Evolutionary conservation across 2,797 vertebrate species (phyloP).

Genomic region (Poeciliopsis gracilis): DNA sequence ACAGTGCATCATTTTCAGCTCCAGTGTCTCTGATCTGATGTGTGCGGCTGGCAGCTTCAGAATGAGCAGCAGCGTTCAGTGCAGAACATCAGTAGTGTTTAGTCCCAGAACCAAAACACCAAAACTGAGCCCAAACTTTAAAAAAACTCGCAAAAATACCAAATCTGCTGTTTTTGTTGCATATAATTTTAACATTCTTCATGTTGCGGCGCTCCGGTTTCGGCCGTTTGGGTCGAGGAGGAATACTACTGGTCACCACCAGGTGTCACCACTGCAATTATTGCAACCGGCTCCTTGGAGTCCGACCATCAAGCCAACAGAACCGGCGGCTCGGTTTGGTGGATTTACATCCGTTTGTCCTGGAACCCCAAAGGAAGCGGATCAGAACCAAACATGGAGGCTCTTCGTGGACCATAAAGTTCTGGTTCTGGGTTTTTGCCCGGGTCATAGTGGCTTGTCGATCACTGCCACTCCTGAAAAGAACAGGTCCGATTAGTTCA

Average conservation of each 20-base stretch:
- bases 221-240: neutral
- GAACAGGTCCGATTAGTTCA: neutral
- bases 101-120: slow-evolving; percentile 17
- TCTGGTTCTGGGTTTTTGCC: slow-evolving; percentile 26
- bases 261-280: neutral
- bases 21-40: neutral
- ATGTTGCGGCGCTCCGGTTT: slow-evolving; percentile 8
- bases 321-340: neutral
- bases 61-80: slow-evolving; percentile 45
- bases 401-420: neutral
- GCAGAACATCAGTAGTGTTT: slow-evolving; percentile 69
- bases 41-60: slow-evolving; percentile 6
- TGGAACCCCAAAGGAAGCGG: neutral
- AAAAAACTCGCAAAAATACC: slow-evolving; percentile 45
- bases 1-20: neutral
- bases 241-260: neutral
- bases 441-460: slow-evolving; percentile 82
- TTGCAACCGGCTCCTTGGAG: neutral
- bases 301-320: neutral
- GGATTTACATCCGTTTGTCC: neutral
- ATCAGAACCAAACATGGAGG: neutral
- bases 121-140: slow-evolving; percentile 9
- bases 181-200: slow-evolving; percentile 59
- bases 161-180: slow-evolving; percentile 52
- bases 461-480: slow-evolving; percentile 82